phyloP scores from a whole-genome alignment of 1,140 invertebrate genomes.

The Drosophila parvula region DNA sequence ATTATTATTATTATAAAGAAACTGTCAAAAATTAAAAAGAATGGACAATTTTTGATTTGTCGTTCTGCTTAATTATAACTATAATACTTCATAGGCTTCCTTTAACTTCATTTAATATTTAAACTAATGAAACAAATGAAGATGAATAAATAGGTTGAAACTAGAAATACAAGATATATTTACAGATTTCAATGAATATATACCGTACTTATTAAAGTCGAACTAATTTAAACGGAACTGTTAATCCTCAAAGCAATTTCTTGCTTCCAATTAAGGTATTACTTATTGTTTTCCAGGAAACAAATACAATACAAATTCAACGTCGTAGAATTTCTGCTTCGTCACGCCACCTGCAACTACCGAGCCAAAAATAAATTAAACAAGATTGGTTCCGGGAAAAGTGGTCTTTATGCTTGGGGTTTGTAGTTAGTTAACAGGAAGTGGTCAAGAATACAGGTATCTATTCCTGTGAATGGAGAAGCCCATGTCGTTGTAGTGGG shows the following conservation, averaged over 20 bases:
- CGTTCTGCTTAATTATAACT: too few relatives aligned
- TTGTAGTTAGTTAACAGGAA: not conserved
- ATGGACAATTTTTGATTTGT: too few relatives aligned
- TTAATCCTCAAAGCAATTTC: not conserved
- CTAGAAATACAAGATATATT: too few relatives aligned
- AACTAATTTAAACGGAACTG: not conserved
- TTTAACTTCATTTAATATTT: too few relatives aligned
- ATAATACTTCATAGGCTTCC: too few relatives aligned
- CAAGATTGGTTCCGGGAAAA: not conserved
- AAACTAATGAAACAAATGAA: too few relatives aligned
- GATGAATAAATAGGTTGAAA: too few relatives aligned
- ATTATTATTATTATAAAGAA: too few relatives aligned
- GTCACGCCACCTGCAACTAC: not conserved
- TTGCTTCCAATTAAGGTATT: not conserved
- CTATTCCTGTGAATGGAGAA: not conserved
- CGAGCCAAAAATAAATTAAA: not conserved
- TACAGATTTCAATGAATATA: too few relatives aligned
- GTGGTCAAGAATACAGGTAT: not conserved
- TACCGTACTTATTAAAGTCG: too few relatives aligned
- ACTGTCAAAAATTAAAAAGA: too few relatives aligned
- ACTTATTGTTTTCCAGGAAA: not conserved
- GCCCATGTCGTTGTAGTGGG: slow-evolving; percentile 30
- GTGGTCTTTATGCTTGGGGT: not conserved
- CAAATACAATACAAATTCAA: not conserved
- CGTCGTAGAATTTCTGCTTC: not conserved